Percentiles rank a stretch among this genome's conserved stretches.
Conservation (phyloP, 2,888 invertebrate species). For the Rhagophthalmus giganteus region DNA sequence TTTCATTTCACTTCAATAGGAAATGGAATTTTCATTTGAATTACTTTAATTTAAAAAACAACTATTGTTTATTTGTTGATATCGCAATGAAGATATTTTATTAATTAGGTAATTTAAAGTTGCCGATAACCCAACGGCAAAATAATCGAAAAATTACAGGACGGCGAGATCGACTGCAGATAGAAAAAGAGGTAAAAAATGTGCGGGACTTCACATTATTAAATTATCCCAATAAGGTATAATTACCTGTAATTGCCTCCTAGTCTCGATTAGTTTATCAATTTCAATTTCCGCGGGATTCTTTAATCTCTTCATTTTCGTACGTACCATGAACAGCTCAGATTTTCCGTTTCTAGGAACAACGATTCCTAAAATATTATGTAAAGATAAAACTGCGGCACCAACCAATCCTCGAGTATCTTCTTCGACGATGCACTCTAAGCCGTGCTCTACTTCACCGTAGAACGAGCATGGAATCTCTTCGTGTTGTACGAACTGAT, state of each 20-base stretch:
- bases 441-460: constrained; percentile 42
- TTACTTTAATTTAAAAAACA: no score
- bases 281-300: constrained; percentile 45
- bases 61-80: no score
- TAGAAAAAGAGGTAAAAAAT: no score
- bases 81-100: no score
- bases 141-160: no score
- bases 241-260: constrained; percentile 49
- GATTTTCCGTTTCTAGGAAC: constrained; percentile 40
- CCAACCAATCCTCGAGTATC: constrained; percentile 42
- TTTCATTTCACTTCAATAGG: no score
- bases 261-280: constrained; percentile 42
- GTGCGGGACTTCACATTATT: no score
- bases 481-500: constrained; percentile 49
- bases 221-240: neutral
- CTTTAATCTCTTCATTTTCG: constrained; percentile 35
- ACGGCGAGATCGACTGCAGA: no score
- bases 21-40: no score
- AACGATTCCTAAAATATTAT: constrained; percentile 45
- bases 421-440: constrained; percentile 46
- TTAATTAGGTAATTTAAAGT: no score
- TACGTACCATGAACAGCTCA: constrained; percentile 45
- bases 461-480: constrained; percentile 49
- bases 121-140: no score
- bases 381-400: constrained; percentile 42